Percentiles rank a stretch among this genome's conserved stretches.
phyloP scores from a whole-genome alignment of 1,140 invertebrate genomes.

The Lordiphosa clarofinis region DNA sequence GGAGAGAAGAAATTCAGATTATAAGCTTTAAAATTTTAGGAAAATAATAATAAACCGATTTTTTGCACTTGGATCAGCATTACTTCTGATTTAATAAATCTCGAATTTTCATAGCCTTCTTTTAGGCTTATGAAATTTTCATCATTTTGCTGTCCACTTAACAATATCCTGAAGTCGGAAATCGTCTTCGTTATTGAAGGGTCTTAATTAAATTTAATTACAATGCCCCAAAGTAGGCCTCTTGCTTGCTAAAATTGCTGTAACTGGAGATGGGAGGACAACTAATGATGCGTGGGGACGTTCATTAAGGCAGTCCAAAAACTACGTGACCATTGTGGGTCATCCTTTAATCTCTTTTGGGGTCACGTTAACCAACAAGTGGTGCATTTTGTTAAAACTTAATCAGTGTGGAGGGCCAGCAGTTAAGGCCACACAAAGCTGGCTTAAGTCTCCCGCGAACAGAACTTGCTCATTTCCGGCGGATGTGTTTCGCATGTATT shows the following conservation, averaged over 20 bases:
- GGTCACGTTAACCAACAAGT: constrained; percentile 36
- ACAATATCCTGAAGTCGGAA: constrained; percentile 24
- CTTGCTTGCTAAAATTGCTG: constrained; percentile 30
- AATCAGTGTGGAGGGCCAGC: constrained; percentile 35
- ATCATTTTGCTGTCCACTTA: constrained; percentile 19
- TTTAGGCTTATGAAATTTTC: not conserved
- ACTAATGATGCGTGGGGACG: constrained; percentile 37
- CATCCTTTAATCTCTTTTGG: constrained; percentile 34
- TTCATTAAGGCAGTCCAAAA: constrained; percentile 49
- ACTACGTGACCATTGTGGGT: constrained; percentile 53
- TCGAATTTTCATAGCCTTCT: too few relatives aligned
- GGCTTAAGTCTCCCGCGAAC: constrained; percentile 7
- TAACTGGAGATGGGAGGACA: constrained; percentile 40
- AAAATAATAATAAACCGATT: too few relatives aligned
- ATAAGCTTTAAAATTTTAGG: too few relatives aligned
- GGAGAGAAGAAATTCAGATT: too few relatives aligned
- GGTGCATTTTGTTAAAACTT: constrained; percentile 68
- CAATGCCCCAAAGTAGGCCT: constrained; percentile 53
- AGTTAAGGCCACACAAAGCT: constrained; percentile 10
- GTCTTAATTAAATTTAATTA: constrained; percentile 72
- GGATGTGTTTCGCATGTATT: constrained; percentile 54
- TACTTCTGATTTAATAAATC: too few relatives aligned
- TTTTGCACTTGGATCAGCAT: too few relatives aligned
- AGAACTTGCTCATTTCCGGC: constrained; percentile 61
- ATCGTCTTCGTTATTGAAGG: constrained; percentile 31